Base-by-base conservation (phyloP, 2,113 vertebrate species). In the Anguilla japonica region DNA sequence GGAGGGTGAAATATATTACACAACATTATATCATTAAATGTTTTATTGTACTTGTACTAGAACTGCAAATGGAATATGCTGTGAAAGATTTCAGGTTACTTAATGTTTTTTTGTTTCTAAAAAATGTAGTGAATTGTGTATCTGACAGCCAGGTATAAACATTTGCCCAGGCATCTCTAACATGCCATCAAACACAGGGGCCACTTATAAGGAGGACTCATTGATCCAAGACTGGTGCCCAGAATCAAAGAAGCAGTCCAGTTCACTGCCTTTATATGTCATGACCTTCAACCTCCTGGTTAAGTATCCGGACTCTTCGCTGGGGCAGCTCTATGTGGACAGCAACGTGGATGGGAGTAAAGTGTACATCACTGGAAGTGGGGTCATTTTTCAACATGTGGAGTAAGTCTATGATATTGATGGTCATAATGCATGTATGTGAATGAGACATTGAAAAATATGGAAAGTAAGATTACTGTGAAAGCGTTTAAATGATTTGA, bases 281-380 rank as follows among this genome's bases (percentile, higher is more conserved):
- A 89, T 95, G 60, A 93, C 90, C 4, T 91, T 95, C 83, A 92
- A 93, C 41, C 89, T 96, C 78, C 89, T 96, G 41, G 93, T 94
- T 81, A 94, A 90, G 83, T 95, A 94, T 81, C 93, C 92, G 0
- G 94, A 67, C 60, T 67, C 60, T 22, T 67, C 60, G 8, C 60
- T 67, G 60, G 60, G 95, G 41, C 94, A 96, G 91, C 94, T 95
- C 34, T 87, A 57, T 50, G 87, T 95, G 2, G 91, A 94, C 87
- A 92, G 94, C 56, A 90, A 92, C 0, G 80, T 95, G 83, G 91
- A 93, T 2, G 91, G 94, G 79, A 95, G 90, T 56, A 87, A 87
- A 84, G 89, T 94, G 41, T 93, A 93, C 86, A 90, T 96, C 87
- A 92, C 91, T 0, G 93, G 94, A 2, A 91, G 20, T 67, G 60